Conservation (phyloP, 2,113 vertebrate species). For the Anolis sagrei region DNA sequence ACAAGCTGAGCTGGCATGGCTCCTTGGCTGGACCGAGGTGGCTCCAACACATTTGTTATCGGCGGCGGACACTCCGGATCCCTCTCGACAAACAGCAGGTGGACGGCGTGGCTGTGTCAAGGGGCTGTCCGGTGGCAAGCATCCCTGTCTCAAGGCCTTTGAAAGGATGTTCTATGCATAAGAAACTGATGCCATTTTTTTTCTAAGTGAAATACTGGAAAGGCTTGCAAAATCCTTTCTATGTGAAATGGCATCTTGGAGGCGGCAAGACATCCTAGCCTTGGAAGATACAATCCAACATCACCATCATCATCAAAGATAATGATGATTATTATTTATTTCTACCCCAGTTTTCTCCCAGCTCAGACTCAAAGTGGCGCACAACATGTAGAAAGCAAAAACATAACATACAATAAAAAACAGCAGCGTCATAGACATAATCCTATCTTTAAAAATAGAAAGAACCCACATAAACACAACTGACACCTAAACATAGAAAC, state of each 20-base stretch:
- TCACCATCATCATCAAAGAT: too few species aligned
- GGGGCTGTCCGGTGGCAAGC: background rate
- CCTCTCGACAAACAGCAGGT: background rate
- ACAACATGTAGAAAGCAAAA: too few species aligned
- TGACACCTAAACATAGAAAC: too few species aligned
- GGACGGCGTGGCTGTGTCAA: background rate
- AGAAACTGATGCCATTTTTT: background rate
- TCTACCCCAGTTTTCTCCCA: too few species aligned
- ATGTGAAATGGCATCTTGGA: background rate
- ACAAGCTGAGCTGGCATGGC: background rate
- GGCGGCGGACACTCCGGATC: background rate
- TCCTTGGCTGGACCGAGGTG: background rate
- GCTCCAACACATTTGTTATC: background rate
- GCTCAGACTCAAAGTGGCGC: too few species aligned
- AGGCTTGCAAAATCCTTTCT: background rate
- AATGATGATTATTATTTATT: too few species aligned
- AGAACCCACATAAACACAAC: too few species aligned
- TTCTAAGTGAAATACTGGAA: background rate
- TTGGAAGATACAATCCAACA: too few species aligned
- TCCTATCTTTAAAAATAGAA: too few species aligned
- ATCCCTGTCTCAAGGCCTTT: background rate
- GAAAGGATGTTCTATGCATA: background rate
- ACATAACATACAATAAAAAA: too few species aligned
- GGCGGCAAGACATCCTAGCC: background rate
- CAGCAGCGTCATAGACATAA: too few species aligned